These are phyloP conservation scores for Magallana gigas DNA, from an alignment of 1,140 invertebrate genomes.

Conservation along the genomic window DNA sequence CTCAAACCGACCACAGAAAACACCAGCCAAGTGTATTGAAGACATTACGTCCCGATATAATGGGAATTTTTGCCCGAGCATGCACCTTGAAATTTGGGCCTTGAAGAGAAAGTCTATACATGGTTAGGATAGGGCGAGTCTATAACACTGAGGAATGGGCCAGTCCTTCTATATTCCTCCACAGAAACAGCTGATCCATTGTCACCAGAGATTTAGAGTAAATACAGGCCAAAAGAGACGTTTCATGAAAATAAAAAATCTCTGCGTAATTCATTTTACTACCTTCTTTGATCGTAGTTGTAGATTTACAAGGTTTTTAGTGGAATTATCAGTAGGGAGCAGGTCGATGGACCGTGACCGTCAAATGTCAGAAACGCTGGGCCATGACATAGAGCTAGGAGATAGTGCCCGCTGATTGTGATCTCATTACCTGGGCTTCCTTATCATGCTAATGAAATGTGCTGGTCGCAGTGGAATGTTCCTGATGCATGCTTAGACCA, in stretches of 20 bases:
- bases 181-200: not conserved
- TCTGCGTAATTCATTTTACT: conserved; percentile 32
- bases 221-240: conserved; percentile 11
- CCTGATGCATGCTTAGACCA: not conserved
- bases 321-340: conserved; percentile 10
- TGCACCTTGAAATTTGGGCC: conserved; percentile 9
- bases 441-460: conserved; percentile 13
- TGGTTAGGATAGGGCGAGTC: too few relatives aligned
- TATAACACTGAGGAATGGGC: not conserved
- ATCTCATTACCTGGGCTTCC: not conserved
- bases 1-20: not conserved
- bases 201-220: not conserved
- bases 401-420: not conserved
- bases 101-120: not conserved
- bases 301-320: conserved; percentile 17
- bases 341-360: not conserved
- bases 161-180: not conserved
- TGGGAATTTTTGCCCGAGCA: not conserved
- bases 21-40: not conserved
- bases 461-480: not conserved
- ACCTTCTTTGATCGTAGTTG: conserved; percentile 22
- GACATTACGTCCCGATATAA: not conserved
- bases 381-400: not conserved
- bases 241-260: conserved; percentile 17
- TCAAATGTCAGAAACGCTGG: not conserved